A percentile compares a stretch with the other conserved stretches of the same genome.
Conservation (phyloP, 2,797 vertebrate species). For the Sciaenops ocellatus region DNA sequence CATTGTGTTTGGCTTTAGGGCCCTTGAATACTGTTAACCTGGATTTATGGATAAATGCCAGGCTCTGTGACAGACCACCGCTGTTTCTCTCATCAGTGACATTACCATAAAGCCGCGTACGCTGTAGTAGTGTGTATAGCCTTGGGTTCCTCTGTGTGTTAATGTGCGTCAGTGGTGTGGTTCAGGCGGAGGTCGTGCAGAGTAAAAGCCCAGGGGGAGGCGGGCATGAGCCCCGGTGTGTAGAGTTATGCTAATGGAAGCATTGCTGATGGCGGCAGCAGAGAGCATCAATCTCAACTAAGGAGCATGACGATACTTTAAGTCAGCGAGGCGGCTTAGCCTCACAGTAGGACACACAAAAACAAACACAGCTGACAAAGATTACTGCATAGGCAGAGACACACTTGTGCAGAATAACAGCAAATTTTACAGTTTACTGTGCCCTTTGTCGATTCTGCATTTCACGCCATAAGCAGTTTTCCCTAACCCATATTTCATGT, state of each 20-base stretch:
- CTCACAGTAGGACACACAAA: neutral
- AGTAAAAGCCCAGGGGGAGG: slow-evolving; percentile 41
- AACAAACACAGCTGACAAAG: slow-evolving; percentile 21
- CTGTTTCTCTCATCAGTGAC: slow-evolving; percentile 17
- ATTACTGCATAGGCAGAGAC: slow-evolving; percentile 7
- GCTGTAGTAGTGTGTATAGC: slow-evolving; percentile 11
- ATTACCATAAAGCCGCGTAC: slow-evolving; percentile 26
- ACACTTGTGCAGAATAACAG: neutral
- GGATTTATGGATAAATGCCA: slow-evolving; percentile 32
- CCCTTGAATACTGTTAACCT: slow-evolving; percentile 20
- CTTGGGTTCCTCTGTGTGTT: slow-evolving; percentile 30
- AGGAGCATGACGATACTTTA: slow-evolving; percentile 27
- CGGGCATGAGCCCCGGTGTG: neutral
- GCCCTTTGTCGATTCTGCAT: slow-evolving; percentile 8
- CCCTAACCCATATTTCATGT: slow-evolving; percentile 12
- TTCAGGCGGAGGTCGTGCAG: slow-evolving; percentile 66
- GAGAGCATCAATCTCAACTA: slow-evolving; percentile 43
- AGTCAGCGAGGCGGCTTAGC: slow-evolving; percentile 16
- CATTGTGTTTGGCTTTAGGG: neutral
- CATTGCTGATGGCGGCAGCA: neutral
- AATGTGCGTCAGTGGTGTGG: slow-evolving; percentile 50
- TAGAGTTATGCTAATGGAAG: slow-evolving; percentile 49
- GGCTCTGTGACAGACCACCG: neutral
- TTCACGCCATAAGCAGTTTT: slow-evolving; percentile 10
- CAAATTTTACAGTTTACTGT: slow-evolving; percentile 9